Evolutionary conservation across 1,140 invertebrate genomes (phyloP).

Genomic region (Eulimnadia texana): DNA sequence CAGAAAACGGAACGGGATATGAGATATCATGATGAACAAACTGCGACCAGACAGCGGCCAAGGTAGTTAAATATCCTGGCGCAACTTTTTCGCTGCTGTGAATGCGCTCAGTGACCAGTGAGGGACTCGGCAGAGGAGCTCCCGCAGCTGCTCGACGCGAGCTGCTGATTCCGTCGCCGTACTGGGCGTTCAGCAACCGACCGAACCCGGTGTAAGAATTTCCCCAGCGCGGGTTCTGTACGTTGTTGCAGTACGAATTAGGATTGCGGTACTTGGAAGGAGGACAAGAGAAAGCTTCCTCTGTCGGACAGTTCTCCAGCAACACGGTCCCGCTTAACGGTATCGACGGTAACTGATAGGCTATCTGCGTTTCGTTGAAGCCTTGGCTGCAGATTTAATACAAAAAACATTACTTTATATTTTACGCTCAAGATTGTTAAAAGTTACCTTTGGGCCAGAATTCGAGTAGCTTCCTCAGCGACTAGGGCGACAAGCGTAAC

Average conservation of each 20-base stretch:
- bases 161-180: constrained; percentile 22
- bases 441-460: constrained; percentile 33
- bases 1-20: constrained; percentile 9
- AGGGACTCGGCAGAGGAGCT: constrained; percentile 41
- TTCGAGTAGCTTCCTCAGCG: constrained; percentile 37
- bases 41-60: constrained; percentile 66
- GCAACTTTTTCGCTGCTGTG: constrained; percentile 24
- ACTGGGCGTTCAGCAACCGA: constrained; percentile 30
- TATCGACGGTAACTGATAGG: constrained; percentile 32
- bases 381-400: background rate
- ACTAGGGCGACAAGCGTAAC: constrained; percentile 33
- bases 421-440: background rate
- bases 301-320: constrained; percentile 29
- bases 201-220: constrained; percentile 33
- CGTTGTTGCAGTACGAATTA: constrained; percentile 42
- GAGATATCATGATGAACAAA: constrained; percentile 35
- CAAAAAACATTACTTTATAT: background rate
- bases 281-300: constrained; percentile 32
- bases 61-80: constrained; percentile 38
- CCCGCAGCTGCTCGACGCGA: constrained; percentile 24
- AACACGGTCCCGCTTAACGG: constrained; percentile 31
- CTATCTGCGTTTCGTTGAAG: constrained; percentile 27
- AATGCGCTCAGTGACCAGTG: constrained; percentile 43
- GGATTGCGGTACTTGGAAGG: constrained; percentile 26
- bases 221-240: constrained; percentile 37